Evolutionary conservation across 2,797 vertebrate species (phyloP).

Genomic region (Muscicapa striata): DNA sequence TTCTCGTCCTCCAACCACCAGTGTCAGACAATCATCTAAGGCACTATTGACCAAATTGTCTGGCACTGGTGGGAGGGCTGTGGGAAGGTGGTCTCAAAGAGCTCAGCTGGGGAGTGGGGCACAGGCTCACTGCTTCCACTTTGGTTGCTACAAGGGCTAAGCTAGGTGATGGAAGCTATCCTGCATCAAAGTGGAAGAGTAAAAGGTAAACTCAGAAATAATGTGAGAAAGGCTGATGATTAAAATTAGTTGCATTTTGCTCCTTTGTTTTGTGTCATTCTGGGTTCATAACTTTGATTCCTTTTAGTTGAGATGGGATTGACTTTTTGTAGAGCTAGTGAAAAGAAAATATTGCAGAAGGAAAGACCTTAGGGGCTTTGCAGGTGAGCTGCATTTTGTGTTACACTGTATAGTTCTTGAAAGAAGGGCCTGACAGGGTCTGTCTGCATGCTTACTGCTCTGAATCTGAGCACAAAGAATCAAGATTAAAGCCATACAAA

Average conservation of each 20-base stretch:
- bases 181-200: background rate
- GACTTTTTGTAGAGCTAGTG: background rate
- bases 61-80: background rate
- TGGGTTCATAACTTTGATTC: background rate
- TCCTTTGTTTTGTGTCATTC: background rate
- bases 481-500: background rate
- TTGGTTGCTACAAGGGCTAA: background rate
- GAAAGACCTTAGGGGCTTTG: background rate
- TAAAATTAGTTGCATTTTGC: background rate
- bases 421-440: background rate
- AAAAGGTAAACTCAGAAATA: background rate
- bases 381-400: background rate
- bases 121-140: background rate
- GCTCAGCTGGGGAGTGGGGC: background rate
- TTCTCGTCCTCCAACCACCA: background rate
- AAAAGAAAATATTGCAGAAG: background rate
- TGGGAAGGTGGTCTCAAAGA: background rate
- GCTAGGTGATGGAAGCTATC: background rate
- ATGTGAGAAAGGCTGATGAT: background rate
- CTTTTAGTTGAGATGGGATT: background rate
- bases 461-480: background rate
- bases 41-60: background rate
- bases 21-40: background rate
- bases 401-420: background rate
- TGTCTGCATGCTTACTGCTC: background rate